phyloP scores from a whole-genome alignment of 2,797 vertebrate species.

The Tadarida brasiliensis region DNA sequence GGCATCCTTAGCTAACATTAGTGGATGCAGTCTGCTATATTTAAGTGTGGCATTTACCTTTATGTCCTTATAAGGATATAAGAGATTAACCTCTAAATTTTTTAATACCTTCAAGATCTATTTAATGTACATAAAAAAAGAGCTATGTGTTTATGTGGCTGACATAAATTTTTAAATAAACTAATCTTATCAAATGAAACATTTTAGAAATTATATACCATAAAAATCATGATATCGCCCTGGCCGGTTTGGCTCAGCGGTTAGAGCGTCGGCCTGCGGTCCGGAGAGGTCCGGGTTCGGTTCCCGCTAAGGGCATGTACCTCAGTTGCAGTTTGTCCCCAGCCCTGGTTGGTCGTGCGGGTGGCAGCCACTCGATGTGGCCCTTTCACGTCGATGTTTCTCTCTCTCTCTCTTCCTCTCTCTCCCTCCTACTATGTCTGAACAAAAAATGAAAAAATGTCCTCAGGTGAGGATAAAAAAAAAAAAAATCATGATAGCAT shows the following conservation, averaged over 20 bases:
- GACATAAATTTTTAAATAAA: constrained; percentile 59
- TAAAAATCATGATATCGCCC: constrained; percentile 52
- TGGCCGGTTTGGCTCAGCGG: too few species aligned
- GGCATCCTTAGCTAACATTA: not conserved
- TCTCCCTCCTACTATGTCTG: too few species aligned
- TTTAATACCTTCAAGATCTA: constrained; percentile 34
- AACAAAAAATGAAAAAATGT: too few species aligned
- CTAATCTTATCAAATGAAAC: constrained; percentile 51
- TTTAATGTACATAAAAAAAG: constrained; percentile 34
- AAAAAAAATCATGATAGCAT: constrained; percentile 42
- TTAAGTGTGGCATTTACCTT: constrained; percentile 64
- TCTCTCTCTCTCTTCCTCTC: too few species aligned
- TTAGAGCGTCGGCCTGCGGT: too few species aligned
- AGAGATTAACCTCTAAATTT: constrained; percentile 20
- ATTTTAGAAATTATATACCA: constrained; percentile 51
- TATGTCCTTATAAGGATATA: constrained; percentile 8
- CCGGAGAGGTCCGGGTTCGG: too few species aligned
- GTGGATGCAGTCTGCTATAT: not conserved
- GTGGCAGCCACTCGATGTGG: too few species aligned
- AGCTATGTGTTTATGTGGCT: constrained; percentile 4
- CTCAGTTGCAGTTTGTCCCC: too few species aligned
- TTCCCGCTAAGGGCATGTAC: too few species aligned
- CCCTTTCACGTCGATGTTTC: too few species aligned
- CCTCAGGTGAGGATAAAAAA: too few species aligned
- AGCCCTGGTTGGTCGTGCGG: too few species aligned